These are phyloP conservation scores for Minunthozetes semirufus DNA, from an alignment of 2,888 invertebrate species.

Conservation along the genomic window DNA sequence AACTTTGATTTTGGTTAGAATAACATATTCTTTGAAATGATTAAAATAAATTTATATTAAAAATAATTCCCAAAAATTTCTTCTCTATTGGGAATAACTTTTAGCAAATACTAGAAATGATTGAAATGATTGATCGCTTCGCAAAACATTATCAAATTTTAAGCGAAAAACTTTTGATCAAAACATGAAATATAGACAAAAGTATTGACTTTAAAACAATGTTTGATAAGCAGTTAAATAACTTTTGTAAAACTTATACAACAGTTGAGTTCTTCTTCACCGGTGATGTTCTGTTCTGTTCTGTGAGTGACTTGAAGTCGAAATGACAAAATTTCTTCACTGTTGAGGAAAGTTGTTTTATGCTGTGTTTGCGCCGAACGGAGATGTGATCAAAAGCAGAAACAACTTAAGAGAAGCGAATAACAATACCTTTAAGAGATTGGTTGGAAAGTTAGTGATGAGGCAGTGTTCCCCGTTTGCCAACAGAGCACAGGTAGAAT, in stretches of 20 bases:
- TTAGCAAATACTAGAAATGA: background rate
- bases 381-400: slow-evolving; percentile 1
- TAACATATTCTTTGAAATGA: background rate
- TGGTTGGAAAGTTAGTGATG: slow-evolving; percentile 25
- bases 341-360: background rate
- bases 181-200: background rate
- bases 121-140: slow-evolving; percentile 11
- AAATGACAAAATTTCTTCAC: slow-evolving; percentile 9
- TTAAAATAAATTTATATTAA: slow-evolving; percentile 8
- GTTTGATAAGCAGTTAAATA: background rate
- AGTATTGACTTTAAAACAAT: background rate
- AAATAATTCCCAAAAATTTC: background rate
- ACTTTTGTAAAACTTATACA: background rate
- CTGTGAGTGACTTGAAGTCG: background rate
- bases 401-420: background rate
- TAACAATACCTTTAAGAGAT: slow-evolving; percentile 27
- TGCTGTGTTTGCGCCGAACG: background rate
- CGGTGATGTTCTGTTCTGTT: slow-evolving; percentile 14
- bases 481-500: background rate
- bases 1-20: background rate
- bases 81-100: background rate
- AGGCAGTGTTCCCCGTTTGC: slow-evolving; percentile 5
- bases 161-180: background rate
- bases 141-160: background rate
- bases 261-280: slow-evolving; percentile 15